A percentile compares a stretch with the other conserved stretches of the same genome.
Evolutionary conservation across 53 echinoderm and acorn worm species (phyloP).

Genomic region (Patiria pectinifera): DNA sequence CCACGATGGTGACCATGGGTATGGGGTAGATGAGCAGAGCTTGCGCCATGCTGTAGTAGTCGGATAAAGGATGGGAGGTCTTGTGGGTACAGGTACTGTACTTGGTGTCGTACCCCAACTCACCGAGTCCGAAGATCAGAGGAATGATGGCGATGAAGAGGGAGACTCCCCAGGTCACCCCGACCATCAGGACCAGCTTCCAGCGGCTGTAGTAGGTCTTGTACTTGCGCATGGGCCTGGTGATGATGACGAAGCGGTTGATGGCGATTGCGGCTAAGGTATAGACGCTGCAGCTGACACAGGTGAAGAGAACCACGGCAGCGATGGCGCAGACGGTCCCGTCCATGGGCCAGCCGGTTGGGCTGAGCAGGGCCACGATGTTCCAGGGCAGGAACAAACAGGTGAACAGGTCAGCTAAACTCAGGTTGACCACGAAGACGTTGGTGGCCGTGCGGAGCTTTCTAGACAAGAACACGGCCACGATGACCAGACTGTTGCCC

Average conservation of each 20-base stretch:
- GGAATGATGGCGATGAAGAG: constrained; percentile 87
- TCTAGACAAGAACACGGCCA: constrained; percentile 79
- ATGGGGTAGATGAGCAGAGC: constrained; percentile 88
- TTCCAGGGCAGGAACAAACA: constrained; percentile 89
- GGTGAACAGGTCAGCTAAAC: constrained; percentile 84
- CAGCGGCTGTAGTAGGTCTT: constrained; percentile 69
- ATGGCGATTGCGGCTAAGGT: constrained; percentile 87
- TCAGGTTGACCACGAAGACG: constrained; percentile 91
- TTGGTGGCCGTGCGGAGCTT: constrained; percentile 92
- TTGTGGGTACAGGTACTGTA: constrained; percentile 95
- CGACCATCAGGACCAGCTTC: constrained; percentile 77
- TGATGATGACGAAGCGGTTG: constrained; percentile 90
- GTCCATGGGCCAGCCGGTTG: constrained; percentile 84
- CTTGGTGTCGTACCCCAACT: constrained; percentile 85
- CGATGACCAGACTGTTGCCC: constrained; percentile 90
- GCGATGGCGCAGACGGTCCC: constrained; percentile 83
- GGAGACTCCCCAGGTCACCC: constrained; percentile 80
- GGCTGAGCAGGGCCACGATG: constrained; percentile 84
- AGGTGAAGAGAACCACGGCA: constrained; percentile 85
- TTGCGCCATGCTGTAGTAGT: constrained; percentile 90
- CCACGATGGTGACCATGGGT: constrained; percentile 77
- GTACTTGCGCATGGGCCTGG: constrained; percentile 75
- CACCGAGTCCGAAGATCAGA: constrained; percentile 80
- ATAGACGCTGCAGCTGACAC: constrained; percentile 91
- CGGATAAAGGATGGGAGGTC: constrained; percentile 86